Conservation (phyloP, 2,888 invertebrate genomes). For the Loripinus fragilis region DNA sequence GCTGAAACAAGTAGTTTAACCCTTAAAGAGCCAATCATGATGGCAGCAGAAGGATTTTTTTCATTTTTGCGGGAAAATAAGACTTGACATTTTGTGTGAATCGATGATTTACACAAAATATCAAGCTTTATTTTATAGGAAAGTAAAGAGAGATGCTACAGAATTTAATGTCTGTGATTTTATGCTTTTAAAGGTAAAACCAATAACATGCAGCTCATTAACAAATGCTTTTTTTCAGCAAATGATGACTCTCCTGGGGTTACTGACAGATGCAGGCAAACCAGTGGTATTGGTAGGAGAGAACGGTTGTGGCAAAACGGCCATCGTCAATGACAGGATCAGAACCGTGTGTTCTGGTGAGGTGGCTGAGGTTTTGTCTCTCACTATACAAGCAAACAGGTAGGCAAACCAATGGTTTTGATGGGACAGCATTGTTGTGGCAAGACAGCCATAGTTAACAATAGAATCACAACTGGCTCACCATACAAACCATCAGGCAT, state of each 20-base stretch:
- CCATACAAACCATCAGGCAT: constrained; percentile 81
- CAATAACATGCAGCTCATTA: no score
- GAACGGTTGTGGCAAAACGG: constrained; percentile 82
- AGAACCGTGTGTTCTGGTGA: constrained; percentile 82
- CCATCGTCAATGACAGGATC: constrained; percentile 81
- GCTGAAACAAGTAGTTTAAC: no score
- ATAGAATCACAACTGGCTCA: constrained; percentile 80
- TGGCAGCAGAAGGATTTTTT: no score
- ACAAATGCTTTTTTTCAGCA: no score
- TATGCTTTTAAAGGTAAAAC: no score
- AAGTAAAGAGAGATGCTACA: no score
- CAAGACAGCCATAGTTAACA: constrained; percentile 81
- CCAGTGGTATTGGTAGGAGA: constrained; percentile 82
- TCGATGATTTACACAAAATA: no score
- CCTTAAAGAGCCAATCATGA: no score
- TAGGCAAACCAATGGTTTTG: constrained; percentile 80
- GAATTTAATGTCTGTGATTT: no score
- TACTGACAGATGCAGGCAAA: constrained; percentile 80
- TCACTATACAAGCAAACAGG: constrained; percentile 81
- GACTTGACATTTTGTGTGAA: no score
- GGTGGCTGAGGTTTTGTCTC: constrained; percentile 82
- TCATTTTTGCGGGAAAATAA: no score
- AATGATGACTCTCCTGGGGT: constrained; percentile 66
- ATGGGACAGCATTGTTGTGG: constrained; percentile 82
- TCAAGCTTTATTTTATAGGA: no score